Base-by-base conservation (phyloP, 2,113 vertebrate genomes). In the Elgaria multicarinata region DNA sequence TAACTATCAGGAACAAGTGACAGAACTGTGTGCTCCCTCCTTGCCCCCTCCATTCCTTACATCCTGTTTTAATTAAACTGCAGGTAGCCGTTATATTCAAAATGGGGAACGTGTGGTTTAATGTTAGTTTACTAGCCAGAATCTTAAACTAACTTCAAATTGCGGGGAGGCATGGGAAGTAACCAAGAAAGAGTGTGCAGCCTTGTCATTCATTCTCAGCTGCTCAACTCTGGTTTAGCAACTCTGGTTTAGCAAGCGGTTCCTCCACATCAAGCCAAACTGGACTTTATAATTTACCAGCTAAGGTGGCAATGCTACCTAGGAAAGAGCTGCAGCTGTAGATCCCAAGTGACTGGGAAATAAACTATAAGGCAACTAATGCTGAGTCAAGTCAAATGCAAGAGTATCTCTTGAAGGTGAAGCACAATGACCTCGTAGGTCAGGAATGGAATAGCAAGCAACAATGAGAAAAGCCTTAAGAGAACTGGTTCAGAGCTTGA, bases 401-500 rank as follows among this genome's bases (percentile, higher is more conserved):
- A n/a, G 2, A 78, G 18, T 42, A 46, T 66, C 42, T 78, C 42
- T 39, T 46, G 53, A 42, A 76, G 42, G 12, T 62, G 53, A 55
- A 64, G 39, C 8, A 55, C 28, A 66, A 66, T 46, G 31, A 71
- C 53, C 46, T 55, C n/a, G 42, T 18, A 87, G 33, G n/a, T 79
- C 44, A 69, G 42, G 62, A 87, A 78, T 46, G 44, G 36, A n/a
- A 20, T 58, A 58, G 39, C 36, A 28, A 28, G 33, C 33, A 69
- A 87, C n/a, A 69, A 87, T 53, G 86, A 69, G 16, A 87, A 87
- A 36, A 36, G 18, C 8, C 6, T 87, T n/a, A 79, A n/a, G 64
- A 87, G 16, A 16, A n/a, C 58, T 77, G 33, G 18, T 22, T 77
- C 31, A 87, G 44, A 77, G 18, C 1, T 33, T n/a, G 20, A 26